A percentile compares a stretch with the other conserved stretches of the same genome.
phyloP scores from a whole-genome alignment of 2,113 vertebrate genomes.

The Psilopogon haemacephalus region DNA sequence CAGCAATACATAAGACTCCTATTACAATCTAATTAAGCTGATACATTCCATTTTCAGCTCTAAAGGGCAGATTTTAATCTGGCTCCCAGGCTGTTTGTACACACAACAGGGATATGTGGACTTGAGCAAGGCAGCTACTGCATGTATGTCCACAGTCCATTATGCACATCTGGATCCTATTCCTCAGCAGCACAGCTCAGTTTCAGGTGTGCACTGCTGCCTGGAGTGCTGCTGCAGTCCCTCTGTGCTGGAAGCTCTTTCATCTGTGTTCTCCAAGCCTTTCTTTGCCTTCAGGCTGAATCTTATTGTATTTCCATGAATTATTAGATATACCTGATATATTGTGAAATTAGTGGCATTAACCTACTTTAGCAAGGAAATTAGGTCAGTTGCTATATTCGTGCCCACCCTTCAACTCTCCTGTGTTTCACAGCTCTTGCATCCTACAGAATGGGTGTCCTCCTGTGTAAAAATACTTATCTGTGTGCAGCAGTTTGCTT shows the following conservation, averaged over 20 bases:
- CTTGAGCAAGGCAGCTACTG: neutral
- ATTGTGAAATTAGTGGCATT: neutral
- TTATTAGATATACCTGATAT: neutral
- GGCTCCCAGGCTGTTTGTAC: neutral
- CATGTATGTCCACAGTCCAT: neutral
- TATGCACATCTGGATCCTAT: neutral
- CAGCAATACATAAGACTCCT: neutral
- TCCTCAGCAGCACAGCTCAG: neutral
- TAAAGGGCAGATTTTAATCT: neutral
- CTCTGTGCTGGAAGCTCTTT: neutral
- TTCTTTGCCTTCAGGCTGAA: neutral
- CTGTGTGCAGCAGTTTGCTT: neutral
- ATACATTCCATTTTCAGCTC: neutral
- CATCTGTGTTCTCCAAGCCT: neutral
- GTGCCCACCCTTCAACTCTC: neutral
- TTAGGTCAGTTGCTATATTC: conserved; percentile 25
- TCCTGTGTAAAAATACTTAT: neutral
- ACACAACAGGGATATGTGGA: neutral
- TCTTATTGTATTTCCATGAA: neutral
- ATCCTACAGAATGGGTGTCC: neutral
- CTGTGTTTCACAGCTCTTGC: neutral
- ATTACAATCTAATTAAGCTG: neutral
- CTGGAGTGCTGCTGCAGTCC: neutral
- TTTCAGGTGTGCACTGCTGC: neutral
- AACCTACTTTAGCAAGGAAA: conserved; percentile 31